Base-by-base conservation (phyloP, 1,140 invertebrate species). In the Agrilus planipennis region DNA sequence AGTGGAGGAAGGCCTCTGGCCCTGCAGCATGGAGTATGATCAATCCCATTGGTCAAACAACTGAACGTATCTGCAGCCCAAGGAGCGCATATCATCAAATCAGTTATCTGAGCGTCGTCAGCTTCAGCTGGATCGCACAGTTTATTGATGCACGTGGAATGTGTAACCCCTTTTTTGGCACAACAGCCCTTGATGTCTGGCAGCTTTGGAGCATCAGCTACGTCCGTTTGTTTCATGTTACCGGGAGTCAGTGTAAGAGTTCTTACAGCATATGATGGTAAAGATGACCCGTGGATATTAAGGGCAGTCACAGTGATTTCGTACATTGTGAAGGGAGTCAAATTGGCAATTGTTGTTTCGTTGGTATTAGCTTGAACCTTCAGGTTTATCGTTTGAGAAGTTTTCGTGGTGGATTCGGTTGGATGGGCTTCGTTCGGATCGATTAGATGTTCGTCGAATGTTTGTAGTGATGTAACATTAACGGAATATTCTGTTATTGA, bases 71-170 rank as follows among this genome's bases (percentile, higher is more conserved):
- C 74, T 0, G 76, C 71, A 1, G 82, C 81, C 80, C 81, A 87
- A 0, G 84, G 82, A 0, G 84, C 84, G 59, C 85, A 89, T 19
- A 87, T 84, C 77, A 89, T 86, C 48, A 87, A 65, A 58, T 88
- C 84, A 42, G 70, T 72, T 20, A 81, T 65, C 43, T 72, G 73
- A 1, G 73, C 69, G 19, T 68, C 60, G 34, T 72, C 70, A 2
- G 73, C 66, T 41, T 76, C 70, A 16, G 72, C 70, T 1, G 84
- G 81, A 58, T 87, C 82, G 51, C 85, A 89, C 38, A 89, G 67
- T 49, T 80, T 83, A 44, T 79, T 74, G 1, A 87, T 57, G 55
- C 85, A 89, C 49, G 72, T 75, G 35, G 70, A 70, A 54, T 84
- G 77, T 10, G 72, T 75, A 49, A 89, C 76, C 1, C 83, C 83